Conservation (phyloP, 2,797 vertebrate species). For the Karalla daura region DNA sequence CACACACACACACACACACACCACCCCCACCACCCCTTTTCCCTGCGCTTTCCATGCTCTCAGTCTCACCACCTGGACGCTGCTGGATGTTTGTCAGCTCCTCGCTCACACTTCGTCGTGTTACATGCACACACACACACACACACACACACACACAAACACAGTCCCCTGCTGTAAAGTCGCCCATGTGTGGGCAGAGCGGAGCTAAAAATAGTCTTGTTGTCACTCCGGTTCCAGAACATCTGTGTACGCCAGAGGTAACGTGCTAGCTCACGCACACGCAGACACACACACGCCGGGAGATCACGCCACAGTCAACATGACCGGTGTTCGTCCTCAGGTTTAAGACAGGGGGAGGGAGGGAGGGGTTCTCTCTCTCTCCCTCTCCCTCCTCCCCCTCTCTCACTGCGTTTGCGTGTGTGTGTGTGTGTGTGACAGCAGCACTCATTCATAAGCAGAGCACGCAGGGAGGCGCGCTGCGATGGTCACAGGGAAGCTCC, state of each 20-base stretch:
- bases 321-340: slow-evolving; percentile 37
- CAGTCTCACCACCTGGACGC: slow-evolving; percentile 79
- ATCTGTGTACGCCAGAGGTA: slow-evolving; percentile 63
- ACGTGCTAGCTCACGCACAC: slow-evolving; percentile 14
- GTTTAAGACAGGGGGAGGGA: too few species aligned
- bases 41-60: slow-evolving; percentile 79
- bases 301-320: slow-evolving; percentile 36
- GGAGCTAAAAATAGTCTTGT: slow-evolving; percentile 76
- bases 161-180: slow-evolving; percentile 66
- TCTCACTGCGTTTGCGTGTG: too few species aligned
- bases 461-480: slow-evolving; percentile 16
- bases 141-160: slow-evolving; percentile 30
- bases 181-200: slow-evolving; percentile 69
- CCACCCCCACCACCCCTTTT: too few species aligned
- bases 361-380: too few species aligned
- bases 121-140: slow-evolving; percentile 41
- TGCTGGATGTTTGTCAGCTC: slow-evolving; percentile 73
- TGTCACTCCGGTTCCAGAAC: slow-evolving; percentile 72
- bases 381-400: too few species aligned
- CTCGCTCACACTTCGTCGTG: slow-evolving; percentile 46
- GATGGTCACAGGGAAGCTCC: slow-evolving; percentile 25
- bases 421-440: slow-evolving; percentile 17
- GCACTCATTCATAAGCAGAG: slow-evolving; percentile 59
- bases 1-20: too few species aligned
- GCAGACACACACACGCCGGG: slow-evolving; percentile 9